phyloP scores from a whole-genome alignment of 2,113 vertebrate species.

The Callionymus lyra region DNA sequence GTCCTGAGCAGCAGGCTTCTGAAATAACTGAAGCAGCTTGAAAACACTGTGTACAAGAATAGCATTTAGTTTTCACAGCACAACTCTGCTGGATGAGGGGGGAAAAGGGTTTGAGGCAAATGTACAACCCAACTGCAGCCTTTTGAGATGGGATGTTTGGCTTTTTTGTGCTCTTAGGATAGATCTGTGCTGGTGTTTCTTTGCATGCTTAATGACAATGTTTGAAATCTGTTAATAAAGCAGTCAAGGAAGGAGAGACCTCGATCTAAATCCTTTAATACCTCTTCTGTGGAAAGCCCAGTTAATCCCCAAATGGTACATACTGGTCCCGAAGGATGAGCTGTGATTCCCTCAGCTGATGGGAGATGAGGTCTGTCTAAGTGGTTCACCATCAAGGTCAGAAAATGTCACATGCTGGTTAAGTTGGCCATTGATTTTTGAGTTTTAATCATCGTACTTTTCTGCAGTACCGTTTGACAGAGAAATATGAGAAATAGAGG shows the following conservation, averaged over 20 bases:
- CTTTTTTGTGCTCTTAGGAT: no score
- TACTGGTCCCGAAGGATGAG: constrained; percentile 32
- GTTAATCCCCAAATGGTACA: constrained; percentile 8
- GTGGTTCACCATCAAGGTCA: no score
- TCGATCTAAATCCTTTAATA: constrained; percentile 24
- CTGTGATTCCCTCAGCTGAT: constrained; percentile 35
- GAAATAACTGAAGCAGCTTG: constrained; percentile 10
- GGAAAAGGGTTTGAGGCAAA: constrained; percentile 11
- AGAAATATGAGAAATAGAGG: no score
- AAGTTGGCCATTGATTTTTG: no score
- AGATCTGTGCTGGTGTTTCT: no score
- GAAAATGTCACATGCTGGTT: no score
- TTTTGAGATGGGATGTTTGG: no score
- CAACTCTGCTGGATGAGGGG: constrained; percentile 9
- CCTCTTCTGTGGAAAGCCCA: constrained; percentile 18
- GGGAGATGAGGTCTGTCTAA: constrained; percentile 26
- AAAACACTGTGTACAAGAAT: constrained; percentile 5
- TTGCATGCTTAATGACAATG: no score
- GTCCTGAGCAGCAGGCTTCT: constrained; percentile 21
- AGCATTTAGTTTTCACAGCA: constrained; percentile 14
- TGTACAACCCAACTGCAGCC: neutral
- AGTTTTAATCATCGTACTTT: no score
- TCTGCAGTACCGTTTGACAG: no score
- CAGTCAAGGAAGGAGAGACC: neutral
- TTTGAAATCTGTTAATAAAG: no score